Evolutionary conservation across 1,140 invertebrate genomes (phyloP), one percentile per base, ranked within the genome.

Genomic region (Agraylea sexmaculata): DNA sequence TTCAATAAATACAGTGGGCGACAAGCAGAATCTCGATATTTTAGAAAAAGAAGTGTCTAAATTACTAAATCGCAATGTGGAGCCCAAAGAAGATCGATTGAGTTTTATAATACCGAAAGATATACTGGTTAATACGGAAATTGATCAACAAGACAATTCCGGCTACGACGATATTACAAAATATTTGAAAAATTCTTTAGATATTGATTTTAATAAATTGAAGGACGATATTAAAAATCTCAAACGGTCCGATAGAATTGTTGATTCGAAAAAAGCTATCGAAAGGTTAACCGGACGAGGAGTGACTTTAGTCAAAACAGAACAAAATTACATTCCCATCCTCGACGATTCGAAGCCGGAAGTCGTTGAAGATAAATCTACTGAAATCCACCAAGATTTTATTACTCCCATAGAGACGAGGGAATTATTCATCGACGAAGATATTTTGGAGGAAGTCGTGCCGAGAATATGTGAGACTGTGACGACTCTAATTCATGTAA

Each of bases 151-250:
- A 32, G 40, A 21, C n/a, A n/a, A n/a, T n/a, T n/a, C n/a, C 19
- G 42, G 42, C 6, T 44, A 35, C 20, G 42, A 44, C 18, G 42
- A 39, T 15, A 44, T 44, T 7, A 28, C 42, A 12, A 44, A 44
- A 30, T 44, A 39, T 16, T n/a, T 44, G 6, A 44, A 44, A 22
- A 44, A 17, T n/a, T 44, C 42, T n/a, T 37, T 39, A 17, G 20
- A 13, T 8, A 43, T 43, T 12, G 42, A 43, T 23, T 37, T 38
- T n/a, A 37, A 43, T 4, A 43, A 43, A n/a, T 18, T 43, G 20
- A 43, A 43, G 23, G 42, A 43, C 23, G 42, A 43, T 17, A 38
- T 38, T 17, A 43, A 38, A 38, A 37, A 27, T 16, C 31, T 38
- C 3, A 38, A 43, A n/a, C n/a, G n/a, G n/a, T n/a, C n/a, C n/a